Conservation (phyloP, 2,888 invertebrate species). For the Ichneumoninae sp. region DNA sequence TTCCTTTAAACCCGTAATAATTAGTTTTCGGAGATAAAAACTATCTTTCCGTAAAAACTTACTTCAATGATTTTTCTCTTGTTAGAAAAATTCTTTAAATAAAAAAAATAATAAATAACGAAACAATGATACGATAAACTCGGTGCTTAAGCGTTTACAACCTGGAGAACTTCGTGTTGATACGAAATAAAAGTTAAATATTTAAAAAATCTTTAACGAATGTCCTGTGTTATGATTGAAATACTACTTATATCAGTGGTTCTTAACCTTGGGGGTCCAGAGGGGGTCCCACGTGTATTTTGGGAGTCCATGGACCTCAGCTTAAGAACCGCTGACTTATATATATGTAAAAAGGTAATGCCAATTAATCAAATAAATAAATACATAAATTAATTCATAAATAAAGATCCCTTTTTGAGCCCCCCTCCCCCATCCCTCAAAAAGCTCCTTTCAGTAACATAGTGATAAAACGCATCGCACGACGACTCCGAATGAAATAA, state of each 20-base stretch:
- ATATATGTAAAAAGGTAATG: too few species aligned
- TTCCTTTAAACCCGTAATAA: not conserved
- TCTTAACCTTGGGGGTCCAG: too few species aligned
- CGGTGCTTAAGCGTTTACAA: not conserved
- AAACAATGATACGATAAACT: not conserved
- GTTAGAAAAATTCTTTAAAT: not conserved
- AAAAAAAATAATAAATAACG: not conserved
- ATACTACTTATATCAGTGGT: too few species aligned
- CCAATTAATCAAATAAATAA: too few species aligned
- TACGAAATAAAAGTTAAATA: not conserved
- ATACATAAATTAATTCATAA: conserved; percentile 50
- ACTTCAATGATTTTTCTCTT: not conserved
- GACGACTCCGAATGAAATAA: not conserved
- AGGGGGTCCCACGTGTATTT: too few species aligned
- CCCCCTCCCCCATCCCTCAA: not conserved
- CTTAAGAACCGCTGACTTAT: too few species aligned
- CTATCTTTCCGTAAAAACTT: not conserved
- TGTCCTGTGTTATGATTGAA: too few species aligned
- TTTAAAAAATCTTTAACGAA: too few species aligned
- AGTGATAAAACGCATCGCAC: not conserved
- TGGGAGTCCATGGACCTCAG: too few species aligned
- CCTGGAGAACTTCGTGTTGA: conserved; percentile 20
- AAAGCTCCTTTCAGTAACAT: not conserved
- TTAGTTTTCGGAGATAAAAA: not conserved
- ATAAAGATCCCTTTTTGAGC: not conserved